phyloP scores from a whole-genome alignment of 1,140 invertebrate genomes.

The Cotesia glomerata region DNA sequence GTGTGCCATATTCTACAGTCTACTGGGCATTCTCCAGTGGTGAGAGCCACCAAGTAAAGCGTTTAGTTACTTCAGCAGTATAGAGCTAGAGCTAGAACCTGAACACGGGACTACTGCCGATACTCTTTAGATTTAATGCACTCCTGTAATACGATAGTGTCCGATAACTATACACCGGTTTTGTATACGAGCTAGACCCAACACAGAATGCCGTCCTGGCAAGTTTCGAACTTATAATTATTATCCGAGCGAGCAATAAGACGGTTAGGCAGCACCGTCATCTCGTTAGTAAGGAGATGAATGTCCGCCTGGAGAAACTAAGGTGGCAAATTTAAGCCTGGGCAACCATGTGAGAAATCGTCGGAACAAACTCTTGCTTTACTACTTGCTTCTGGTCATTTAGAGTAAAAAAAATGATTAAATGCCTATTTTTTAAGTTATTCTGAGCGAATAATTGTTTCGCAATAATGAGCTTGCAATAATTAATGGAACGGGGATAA shows the following conservation, averaged over 20 bases:
- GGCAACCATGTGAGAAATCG: constrained; percentile 26
- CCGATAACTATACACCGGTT: constrained; percentile 42
- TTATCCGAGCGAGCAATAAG: constrained; percentile 37
- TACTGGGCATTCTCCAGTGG: background rate
- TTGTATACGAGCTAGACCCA: constrained; percentile 3
- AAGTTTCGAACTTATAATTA: constrained; percentile 55
- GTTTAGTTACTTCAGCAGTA: background rate
- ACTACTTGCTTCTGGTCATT: background rate
- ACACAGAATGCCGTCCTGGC: constrained; percentile 34
- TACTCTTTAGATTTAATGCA: constrained; percentile 57
- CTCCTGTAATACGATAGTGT: constrained; percentile 54
- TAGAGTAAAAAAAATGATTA: too few relatives aligned
- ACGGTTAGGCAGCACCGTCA: constrained; percentile 28
- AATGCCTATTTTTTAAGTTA: too few relatives aligned
- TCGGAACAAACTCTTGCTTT: constrained; percentile 13
- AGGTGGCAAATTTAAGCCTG: background rate
- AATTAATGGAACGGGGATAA: constrained; percentile 48
- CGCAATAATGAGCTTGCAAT: constrained; percentile 22
- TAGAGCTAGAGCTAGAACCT: constrained; percentile 24
- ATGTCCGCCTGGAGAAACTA: constrained; percentile 5
- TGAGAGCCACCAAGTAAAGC: background rate
- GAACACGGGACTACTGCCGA: constrained; percentile 42
- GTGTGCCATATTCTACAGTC: background rate
- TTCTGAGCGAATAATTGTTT: background rate
- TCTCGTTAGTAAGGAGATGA: constrained; percentile 33